Conservation (phyloP, 2,888 invertebrate genomes). For the Caenorhabditis panamensis region DNA sequence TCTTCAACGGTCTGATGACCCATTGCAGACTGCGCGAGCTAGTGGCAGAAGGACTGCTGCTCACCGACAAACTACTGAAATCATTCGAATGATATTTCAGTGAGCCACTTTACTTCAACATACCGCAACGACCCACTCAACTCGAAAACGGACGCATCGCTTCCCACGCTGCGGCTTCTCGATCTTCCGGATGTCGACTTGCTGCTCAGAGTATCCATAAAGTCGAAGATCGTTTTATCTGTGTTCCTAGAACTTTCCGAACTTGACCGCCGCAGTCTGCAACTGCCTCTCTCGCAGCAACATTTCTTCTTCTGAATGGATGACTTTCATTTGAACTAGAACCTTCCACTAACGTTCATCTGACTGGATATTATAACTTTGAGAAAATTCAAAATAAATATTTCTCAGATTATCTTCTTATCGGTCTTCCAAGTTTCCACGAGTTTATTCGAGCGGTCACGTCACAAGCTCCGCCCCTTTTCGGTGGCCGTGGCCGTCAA, state of each 20-base stretch:
- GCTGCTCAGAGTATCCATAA: background rate
- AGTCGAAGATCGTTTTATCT: background rate
- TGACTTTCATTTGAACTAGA: background rate
- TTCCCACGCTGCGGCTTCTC: background rate
- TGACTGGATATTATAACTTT: no score
- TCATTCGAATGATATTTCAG: no score
- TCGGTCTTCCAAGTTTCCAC: background rate
- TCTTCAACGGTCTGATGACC: no score
- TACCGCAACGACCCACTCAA: no score
- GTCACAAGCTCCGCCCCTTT: constrained; percentile 1
- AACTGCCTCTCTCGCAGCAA: background rate
- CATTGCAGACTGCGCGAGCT: no score
- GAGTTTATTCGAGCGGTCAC: background rate
- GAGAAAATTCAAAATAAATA: no score
- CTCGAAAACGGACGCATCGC: no score
- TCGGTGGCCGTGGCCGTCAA: constrained; percentile 5
- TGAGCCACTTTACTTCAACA: no score
- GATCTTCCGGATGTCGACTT: background rate
- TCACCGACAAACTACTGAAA: no score
- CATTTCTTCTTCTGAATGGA: background rate
- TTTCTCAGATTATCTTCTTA: no score
- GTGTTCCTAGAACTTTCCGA: background rate
- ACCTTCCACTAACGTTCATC: no score
- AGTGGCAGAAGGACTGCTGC: no score
- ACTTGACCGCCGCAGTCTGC: background rate